These are phyloP conservation scores for Excalfactoria chinensis DNA, from an alignment of 2,113 vertebrate genomes.

Conservation along the genomic window DNA sequence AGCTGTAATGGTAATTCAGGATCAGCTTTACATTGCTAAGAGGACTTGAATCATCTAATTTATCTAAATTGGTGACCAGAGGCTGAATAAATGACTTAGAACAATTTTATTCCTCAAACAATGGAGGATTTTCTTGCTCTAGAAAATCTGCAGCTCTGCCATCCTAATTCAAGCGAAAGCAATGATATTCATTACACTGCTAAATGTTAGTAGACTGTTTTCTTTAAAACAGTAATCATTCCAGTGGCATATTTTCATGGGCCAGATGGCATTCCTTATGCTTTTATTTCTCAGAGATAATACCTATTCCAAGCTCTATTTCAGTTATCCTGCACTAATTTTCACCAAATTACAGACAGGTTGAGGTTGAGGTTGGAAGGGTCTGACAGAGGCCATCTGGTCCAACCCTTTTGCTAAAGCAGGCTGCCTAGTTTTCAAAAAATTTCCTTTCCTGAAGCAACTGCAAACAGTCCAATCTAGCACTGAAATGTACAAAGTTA, in stretches of 20 bases:
- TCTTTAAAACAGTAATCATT: neutral
- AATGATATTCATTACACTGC: neutral
- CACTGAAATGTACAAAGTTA: neutral
- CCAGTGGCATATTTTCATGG: neutral
- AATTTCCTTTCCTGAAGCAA: neutral
- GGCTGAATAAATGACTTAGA: neutral
- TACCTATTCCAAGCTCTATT: neutral
- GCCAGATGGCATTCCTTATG: conserved; percentile 13
- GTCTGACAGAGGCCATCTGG: neutral
- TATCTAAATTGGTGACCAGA: neutral
- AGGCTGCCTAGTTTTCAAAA: neutral
- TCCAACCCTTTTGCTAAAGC: neutral
- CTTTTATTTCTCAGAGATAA: conserved; percentile 13
- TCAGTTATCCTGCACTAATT: neutral
- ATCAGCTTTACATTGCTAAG: neutral
- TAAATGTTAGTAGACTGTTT: neutral
- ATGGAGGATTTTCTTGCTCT: neutral
- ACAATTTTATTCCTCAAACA: neutral
- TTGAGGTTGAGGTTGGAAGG: neutral
- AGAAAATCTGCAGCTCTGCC: neutral
- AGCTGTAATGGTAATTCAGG: neutral
- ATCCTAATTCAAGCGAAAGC: neutral
- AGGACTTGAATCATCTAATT: neutral
- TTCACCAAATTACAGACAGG: neutral
- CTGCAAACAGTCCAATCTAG: neutral